These are phyloP conservation scores for Drosophila anomalata DNA, from an alignment of 2,888 invertebrate species.

Conservation along the genomic window DNA sequence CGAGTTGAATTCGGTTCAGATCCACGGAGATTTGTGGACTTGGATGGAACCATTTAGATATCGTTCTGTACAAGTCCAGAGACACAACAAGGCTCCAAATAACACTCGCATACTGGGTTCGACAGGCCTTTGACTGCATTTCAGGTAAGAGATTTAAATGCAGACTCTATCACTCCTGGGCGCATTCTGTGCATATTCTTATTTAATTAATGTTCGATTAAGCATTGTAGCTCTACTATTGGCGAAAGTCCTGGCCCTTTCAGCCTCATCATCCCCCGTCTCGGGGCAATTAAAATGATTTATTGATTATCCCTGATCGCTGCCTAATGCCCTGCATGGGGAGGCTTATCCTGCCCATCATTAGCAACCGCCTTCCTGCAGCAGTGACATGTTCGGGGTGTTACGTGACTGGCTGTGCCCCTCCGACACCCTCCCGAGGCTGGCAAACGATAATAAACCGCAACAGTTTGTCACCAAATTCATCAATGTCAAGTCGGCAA, in stretches of 20 bases:
- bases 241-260: too few relatives aligned
- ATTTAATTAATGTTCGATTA: too few relatives aligned
- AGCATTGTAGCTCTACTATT: too few relatives aligned
- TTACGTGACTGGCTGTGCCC: conserved; percentile 56
- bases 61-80: not conserved
- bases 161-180: too few relatives aligned
- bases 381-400: conserved; percentile 61
- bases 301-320: conserved; percentile 64
- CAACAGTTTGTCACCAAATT: conserved; percentile 80
- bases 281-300: conserved; percentile 69
- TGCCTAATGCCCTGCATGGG: conserved; percentile 12
- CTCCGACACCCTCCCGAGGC: not conserved
- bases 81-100: not conserved
- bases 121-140: too few relatives aligned
- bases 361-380: conserved; percentile 43
- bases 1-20: conserved; percentile 7
- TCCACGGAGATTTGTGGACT: conserved; percentile 12
- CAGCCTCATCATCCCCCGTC: not conserved
- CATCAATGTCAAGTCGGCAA: conserved; percentile 74
- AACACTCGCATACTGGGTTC: not conserved
- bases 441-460: conserved; percentile 70
- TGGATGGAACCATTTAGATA: conserved; percentile 18
- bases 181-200: too few relatives aligned
- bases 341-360: conserved; percentile 11
- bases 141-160: too few relatives aligned